A percentile compares a stretch with the other conserved stretches of the same genome.
Conservation (phyloP, 2,888 invertebrate species). For the Acleris literana region DNA sequence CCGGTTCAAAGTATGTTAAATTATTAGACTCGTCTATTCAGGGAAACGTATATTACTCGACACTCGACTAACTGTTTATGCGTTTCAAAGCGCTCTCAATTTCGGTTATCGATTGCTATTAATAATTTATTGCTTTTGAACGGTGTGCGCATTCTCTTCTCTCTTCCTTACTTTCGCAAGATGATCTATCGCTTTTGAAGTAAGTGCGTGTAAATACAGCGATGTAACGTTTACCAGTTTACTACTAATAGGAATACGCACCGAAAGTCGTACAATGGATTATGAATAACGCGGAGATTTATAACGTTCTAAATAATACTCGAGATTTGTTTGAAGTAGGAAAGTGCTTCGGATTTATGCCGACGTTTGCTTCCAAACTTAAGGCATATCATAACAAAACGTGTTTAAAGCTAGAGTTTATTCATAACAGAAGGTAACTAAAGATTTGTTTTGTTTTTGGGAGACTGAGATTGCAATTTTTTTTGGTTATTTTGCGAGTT, state of each 20-base stretch:
- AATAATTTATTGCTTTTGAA: conserved; percentile 65
- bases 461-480: too few relatives aligned
- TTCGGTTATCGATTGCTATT: conserved; percentile 62
- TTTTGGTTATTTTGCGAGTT: too few relatives aligned
- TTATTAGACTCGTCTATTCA: conserved; percentile 13
- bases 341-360: background rate
- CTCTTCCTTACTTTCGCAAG: conserved; percentile 66
- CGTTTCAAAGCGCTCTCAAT: conserved; percentile 60
- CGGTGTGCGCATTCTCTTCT: conserved; percentile 59
- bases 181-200: conserved; percentile 57
- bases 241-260: conserved; percentile 27
- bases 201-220: conserved; percentile 46
- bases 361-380: background rate
- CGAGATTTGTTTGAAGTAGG: conserved; percentile 18
- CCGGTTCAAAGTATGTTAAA: too few relatives aligned
- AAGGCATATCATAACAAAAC: too few relatives aligned
- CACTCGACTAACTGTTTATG: conserved; percentile 42
- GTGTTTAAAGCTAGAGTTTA: too few relatives aligned
- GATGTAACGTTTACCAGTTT: conserved; percentile 27
- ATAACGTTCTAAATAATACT: conserved; percentile 7
- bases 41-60: conserved; percentile 31
- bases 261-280: conserved; percentile 24
- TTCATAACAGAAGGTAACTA: too few relatives aligned
- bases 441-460: too few relatives aligned
- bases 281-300: conserved; percentile 29